phyloP scores from a whole-genome alignment of 2,888 invertebrate genomes.

The Onthophagus sagittarius region DNA sequence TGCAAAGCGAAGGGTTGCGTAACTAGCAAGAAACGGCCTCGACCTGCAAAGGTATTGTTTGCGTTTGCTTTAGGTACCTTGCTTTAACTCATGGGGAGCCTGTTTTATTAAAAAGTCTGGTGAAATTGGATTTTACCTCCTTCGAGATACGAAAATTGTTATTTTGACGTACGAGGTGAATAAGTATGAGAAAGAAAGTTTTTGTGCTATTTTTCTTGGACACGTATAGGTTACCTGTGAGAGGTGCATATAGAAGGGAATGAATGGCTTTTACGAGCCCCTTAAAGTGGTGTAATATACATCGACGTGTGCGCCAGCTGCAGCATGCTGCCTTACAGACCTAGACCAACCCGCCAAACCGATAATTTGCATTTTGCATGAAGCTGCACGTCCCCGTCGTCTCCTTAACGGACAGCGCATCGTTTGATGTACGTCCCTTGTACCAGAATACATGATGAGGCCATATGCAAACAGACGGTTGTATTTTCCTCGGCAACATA shows the following conservation, averaged over 20 bases:
- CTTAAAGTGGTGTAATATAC: neutral
- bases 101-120: neutral
- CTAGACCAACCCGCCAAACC: neutral
- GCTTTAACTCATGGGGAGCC: neutral
- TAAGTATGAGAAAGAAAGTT: neutral
- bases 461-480: neutral
- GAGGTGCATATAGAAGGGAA: neutral
- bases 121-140: neutral
- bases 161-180: neutral
- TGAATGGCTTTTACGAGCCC: neutral
- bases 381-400: neutral
- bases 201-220: neutral
- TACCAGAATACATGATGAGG: neutral
- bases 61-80: neutral
- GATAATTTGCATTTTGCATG: neutral
- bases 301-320: neutral
- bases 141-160: neutral
- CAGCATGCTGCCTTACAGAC: neutral
- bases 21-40: neutral
- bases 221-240: neutral
- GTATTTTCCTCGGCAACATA: too few species aligned
- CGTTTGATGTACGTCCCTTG: neutral
- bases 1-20: neutral
- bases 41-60: neutral
- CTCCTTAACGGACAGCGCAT: neutral